Conservation (phyloP, 1,140 invertebrate species). For the Drosophila bocki region DNA sequence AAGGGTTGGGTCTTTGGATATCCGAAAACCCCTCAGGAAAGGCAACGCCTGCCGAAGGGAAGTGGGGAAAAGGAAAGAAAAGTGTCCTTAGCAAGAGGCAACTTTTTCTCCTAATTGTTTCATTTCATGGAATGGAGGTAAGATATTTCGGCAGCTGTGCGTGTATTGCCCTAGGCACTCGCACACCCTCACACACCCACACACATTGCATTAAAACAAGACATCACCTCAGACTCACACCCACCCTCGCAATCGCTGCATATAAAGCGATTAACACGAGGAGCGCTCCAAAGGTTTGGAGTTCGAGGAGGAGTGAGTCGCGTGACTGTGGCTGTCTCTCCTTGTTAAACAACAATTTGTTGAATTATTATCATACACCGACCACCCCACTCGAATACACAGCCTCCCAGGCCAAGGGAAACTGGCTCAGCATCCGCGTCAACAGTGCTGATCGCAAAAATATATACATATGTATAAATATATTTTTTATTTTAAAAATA, state of each 20-base stretch:
- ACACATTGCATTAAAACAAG: slow-evolving; percentile 73
- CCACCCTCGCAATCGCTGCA: slow-evolving; percentile 53
- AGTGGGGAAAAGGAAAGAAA: slow-evolving; percentile 9
- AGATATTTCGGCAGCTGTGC: slow-evolving; percentile 83
- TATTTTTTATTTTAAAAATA: too few relatives aligned
- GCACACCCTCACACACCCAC: slow-evolving; percentile 31
- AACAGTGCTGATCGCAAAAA: slow-evolving; percentile 12
- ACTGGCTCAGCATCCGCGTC: slow-evolving; percentile 47
- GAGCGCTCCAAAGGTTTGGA: slow-evolving; percentile 48
- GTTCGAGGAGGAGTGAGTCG: slow-evolving; percentile 34
- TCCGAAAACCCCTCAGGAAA: slow-evolving; percentile 64
- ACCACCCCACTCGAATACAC: slow-evolving; percentile 15
- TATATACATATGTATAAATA: neutral
- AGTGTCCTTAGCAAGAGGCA: slow-evolving; percentile 69
- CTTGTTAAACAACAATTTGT: slow-evolving; percentile 82
- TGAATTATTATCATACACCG: slow-evolving; percentile 77
- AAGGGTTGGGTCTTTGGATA: slow-evolving; percentile 78
- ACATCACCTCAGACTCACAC: slow-evolving; percentile 62
- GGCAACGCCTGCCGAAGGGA: neutral
- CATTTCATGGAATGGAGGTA: slow-evolving; percentile 82
- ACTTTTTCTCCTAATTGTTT: slow-evolving; percentile 84
- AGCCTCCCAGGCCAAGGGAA: slow-evolving; percentile 3
- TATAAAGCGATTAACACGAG: slow-evolving; percentile 80
- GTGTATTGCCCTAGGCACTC: slow-evolving; percentile 74
- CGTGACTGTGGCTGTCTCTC: slow-evolving; percentile 71